Evolutionary conservation across 1,140 invertebrate genomes (phyloP).

Genomic region (Radopholus similis): DNA sequence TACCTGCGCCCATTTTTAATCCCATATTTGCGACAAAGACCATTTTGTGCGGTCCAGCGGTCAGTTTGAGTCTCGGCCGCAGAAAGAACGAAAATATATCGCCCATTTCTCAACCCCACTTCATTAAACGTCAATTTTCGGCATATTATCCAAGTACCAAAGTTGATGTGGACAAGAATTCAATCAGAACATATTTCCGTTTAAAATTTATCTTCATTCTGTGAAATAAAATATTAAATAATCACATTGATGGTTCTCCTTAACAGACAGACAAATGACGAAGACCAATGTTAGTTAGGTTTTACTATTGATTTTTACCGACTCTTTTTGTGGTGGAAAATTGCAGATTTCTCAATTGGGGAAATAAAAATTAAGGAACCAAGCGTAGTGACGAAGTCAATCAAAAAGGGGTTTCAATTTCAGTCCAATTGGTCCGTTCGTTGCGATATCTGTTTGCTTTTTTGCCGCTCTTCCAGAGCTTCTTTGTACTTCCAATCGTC

Average conservation of each 20-base stretch:
- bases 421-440: background rate
- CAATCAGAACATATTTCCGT: too few species aligned
- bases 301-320: background rate
- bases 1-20: conserved; percentile 68
- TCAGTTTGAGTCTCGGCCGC: background rate
- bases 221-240: background rate
- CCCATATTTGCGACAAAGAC: conserved; percentile 67
- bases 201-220: too few species aligned
- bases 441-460: too few species aligned
- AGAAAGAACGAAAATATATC: background rate
- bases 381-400: too few species aligned
- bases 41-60: conserved; percentile 61
- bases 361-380: background rate
- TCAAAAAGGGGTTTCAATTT: background rate
- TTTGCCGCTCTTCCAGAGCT: conserved; percentile 3
- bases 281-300: background rate
- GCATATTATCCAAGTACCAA: background rate
- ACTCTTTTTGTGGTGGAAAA: background rate
- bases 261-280: background rate
- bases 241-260: background rate
- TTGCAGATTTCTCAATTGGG: too few species aligned
- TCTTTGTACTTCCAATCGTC: conserved; percentile 13
- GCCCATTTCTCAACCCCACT: too few species aligned
- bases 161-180: background rate
- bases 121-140: too few species aligned